Percentiles rank a stretch among this genome's conserved stretches.
Evolutionary conservation across 2,888 invertebrate genomes (phyloP).

Genomic region (Drosophila birchii): DNA sequence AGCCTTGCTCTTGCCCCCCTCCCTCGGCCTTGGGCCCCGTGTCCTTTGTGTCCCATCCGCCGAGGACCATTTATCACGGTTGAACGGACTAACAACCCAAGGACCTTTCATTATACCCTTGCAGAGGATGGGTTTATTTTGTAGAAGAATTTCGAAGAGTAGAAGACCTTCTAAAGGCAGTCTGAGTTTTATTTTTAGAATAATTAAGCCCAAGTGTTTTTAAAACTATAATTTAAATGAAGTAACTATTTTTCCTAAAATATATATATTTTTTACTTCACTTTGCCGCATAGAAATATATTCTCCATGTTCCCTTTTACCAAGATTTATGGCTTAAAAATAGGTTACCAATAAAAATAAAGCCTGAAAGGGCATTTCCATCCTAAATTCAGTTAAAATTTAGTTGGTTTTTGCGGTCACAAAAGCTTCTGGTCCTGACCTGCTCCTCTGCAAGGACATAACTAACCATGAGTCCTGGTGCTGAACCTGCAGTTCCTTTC

Average conservation of each 20-base stretch:
- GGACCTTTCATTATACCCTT: slow-evolving; percentile 21
- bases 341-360: neutral
- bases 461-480: neutral
- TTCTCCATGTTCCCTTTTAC: no score
- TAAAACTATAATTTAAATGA: neutral
- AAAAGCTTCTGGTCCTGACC: neutral
- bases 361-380: neutral
- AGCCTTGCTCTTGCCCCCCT: neutral
- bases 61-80: slow-evolving; percentile 38
- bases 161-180: neutral
- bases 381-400: neutral
- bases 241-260: neutral
- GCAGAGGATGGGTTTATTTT: slow-evolving; percentile 3
- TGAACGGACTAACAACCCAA: slow-evolving; percentile 31
- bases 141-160: neutral
- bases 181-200: neutral
- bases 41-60: slow-evolving; percentile 21
- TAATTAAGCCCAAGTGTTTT: neutral
- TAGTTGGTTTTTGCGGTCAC: neutral
- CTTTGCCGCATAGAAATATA: neutral
- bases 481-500: slow-evolving; percentile 4
- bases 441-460: slow-evolving; percentile 7
- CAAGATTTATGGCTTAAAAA: neutral
- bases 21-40: neutral
- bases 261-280: neutral